Conservation (phyloP, 2,888 invertebrate species). For the Autographa gamma region DNA sequence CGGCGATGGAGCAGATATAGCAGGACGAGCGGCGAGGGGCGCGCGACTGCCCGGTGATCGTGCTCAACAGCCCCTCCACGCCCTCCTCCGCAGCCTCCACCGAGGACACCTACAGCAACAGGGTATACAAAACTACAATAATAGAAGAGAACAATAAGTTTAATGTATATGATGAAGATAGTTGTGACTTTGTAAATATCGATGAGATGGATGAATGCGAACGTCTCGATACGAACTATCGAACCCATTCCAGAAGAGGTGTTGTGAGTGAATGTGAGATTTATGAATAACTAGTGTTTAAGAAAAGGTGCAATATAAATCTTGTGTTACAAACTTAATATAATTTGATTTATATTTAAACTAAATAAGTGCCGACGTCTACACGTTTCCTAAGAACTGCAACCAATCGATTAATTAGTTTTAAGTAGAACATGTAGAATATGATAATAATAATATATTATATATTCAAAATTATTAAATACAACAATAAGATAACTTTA, state of each 20-base stretch:
- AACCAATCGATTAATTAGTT: slow-evolving; percentile 56
- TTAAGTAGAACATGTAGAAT: slow-evolving; percentile 49
- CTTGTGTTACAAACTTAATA: slow-evolving; percentile 54
- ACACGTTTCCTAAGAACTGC: slow-evolving; percentile 58
- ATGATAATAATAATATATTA: slow-evolving; percentile 2
- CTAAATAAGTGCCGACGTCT: slow-evolving; percentile 52
- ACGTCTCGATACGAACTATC: slow-evolving; percentile 67
- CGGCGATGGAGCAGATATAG: slow-evolving; percentile 82
- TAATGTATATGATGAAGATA: slow-evolving; percentile 70
- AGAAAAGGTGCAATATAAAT: slow-evolving; percentile 73
- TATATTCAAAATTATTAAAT: slow-evolving; percentile 35
- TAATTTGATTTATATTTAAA: slow-evolving; percentile 34
- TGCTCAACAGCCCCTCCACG: slow-evolving; percentile 84
- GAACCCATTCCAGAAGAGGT: slow-evolving; percentile 84
- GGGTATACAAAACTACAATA: slow-evolving; percentile 83
- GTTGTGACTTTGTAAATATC: slow-evolving; percentile 75
- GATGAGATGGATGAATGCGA: slow-evolving; percentile 73
- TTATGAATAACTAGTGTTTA: slow-evolving; percentile 68
- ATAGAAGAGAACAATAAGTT: slow-evolving; percentile 73
- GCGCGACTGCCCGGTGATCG: slow-evolving; percentile 73
- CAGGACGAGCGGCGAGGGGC: slow-evolving; percentile 68
- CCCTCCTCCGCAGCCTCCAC: slow-evolving; percentile 74
- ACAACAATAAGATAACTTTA: slow-evolving; percentile 26
- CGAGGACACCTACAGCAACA: slow-evolving; percentile 80
- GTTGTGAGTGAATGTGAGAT: slow-evolving; percentile 69